Evolutionary conservation across 1,140 invertebrate genomes (phyloP), one percentile per base, ranked within the genome.

Genomic region (Littorina saxatilis): DNA sequence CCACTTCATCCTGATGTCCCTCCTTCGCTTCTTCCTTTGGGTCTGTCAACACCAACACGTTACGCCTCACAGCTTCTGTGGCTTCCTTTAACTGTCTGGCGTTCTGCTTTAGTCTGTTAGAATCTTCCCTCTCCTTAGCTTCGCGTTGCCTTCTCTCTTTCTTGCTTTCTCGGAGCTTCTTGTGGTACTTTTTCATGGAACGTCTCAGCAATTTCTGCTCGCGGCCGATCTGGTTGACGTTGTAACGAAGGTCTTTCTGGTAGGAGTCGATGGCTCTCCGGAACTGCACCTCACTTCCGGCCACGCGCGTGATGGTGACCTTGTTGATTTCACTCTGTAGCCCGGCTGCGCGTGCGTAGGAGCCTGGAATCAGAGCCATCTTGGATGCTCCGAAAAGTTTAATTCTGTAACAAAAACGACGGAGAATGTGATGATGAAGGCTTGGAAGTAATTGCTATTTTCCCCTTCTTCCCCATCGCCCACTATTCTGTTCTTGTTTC

Each of bases 281-380:
- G 63, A 81, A 87, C 78, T 83, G 79, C 0, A 85, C 83, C 58
- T 88, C 85, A 79, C 81, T 80, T 43, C 83, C 81, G 20, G 85
- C 87, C n/a, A 88, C 84, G n/a, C 85, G 72, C 13, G 84, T 85
- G 39, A 88, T 83, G 13, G 87, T 87, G 9, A 87, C 79, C 29
- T 86, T 84, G 70, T 83, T 87, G 47, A 85, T 77, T 58, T 88
- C 87, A 55, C 87, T 88, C 72, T 88, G 87, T 32, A 85, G 68
- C 15, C 87, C 87, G 13, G 83, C 83, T 1, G 84, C 85, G 11
- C 83, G 74, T 37, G 87, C 84, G 76, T 87, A 87, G 0, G 85
- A 83, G 0, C 83, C 83, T 61, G 84, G 82, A n/a, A 82, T 81
- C 52, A 87, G 75, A 47, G 80, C 82, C 86, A 85, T 81, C 29